phyloP scores from a whole-genome alignment of 2,888 invertebrate species.

The Apomyelois bistriatella region DNA sequence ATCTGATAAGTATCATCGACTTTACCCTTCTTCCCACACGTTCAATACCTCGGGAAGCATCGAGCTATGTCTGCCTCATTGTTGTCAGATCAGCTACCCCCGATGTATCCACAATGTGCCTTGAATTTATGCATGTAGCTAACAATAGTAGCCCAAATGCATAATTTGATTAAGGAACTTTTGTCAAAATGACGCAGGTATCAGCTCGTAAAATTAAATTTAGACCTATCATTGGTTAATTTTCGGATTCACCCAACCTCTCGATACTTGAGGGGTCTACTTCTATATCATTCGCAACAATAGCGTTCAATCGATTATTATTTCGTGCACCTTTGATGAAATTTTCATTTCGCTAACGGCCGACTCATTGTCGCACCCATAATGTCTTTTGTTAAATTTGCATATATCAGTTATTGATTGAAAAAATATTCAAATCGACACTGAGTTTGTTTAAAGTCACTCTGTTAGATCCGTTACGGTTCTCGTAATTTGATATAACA shows the following conservation, averaged over 20 bases:
- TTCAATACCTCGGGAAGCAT: conserved; percentile 51
- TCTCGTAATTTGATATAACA: conserved; percentile 53
- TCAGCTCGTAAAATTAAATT: conserved; percentile 78
- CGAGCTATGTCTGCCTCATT: conserved; percentile 58
- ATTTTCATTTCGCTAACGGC: conserved; percentile 75
- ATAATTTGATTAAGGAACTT: conserved; percentile 77
- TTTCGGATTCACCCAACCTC: conserved; percentile 72
- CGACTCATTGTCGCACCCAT: conserved; percentile 64
- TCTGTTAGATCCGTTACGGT: conserved; percentile 72
- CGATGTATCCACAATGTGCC: conserved; percentile 64
- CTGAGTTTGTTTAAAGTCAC: conserved; percentile 49
- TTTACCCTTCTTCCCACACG: conserved; percentile 76
- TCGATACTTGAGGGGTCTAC: conserved; percentile 52
- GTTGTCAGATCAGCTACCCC: conserved; percentile 64
- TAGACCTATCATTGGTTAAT: conserved; percentile 77
- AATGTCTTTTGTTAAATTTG: conserved; percentile 62
- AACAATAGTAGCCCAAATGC: conserved; percentile 75
- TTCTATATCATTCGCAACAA: conserved; percentile 69
- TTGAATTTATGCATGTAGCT: conserved; percentile 72
- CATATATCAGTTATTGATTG: conserved; percentile 79
- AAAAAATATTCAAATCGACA: conserved; percentile 73
- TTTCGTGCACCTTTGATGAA: conserved; percentile 76
- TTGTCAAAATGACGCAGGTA: conserved; percentile 73
- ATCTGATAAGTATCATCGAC: conserved; percentile 74
- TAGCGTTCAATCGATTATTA: conserved; percentile 73